Base-by-base conservation (phyloP, 2,797 vertebrate genomes). In the Picus viridis region DNA sequence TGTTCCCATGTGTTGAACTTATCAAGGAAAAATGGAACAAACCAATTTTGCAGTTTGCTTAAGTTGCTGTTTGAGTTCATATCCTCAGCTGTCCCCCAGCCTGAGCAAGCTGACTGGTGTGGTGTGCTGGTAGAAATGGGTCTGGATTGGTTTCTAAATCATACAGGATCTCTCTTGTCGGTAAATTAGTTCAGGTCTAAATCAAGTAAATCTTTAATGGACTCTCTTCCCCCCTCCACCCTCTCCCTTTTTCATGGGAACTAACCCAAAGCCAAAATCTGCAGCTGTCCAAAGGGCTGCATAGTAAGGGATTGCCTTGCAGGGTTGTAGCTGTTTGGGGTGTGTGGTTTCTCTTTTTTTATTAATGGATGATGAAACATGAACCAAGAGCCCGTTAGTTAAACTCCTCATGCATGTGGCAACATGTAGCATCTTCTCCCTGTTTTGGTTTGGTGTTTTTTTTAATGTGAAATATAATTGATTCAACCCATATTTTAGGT, bases 401-500 rank as follows among this genome's bases (percentile, higher is more conserved):
- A 73, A 86, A 7, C 12, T 32, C 4, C 53, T 73, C 53, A 49
- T 53, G 80, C 30, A 6, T 24, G 23, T 86, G 53, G 61, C 61
- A 62, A 16, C 57, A 1, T 2, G 8, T 79, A 39, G 17, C 47
- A 16, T 59, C 23, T 68, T 45, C 29, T 41, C 39, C 30, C 18
- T 20, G 36, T 0, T 62, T 84, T 84, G 76, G 54, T 32, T 22
- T 49, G 47, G 12, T 22, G 10, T 47, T 47, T 47, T 47, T 47
- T 22, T 47, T 13, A 51, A 2, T 41, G 29, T 30, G 43, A n/a
- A 41, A 7, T 63, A 5, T 0, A 30, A 11, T 1, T 27, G 43
- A 4, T 23, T 69, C 22, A 20, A 2, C 12, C 27, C 6, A 2
- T n/a, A 1, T n/a, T 74, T 72, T 20, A 62, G 41, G 29, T 83